Conservation (phyloP, 2,113 vertebrate species). For the Saccopteryx bilineata region DNA sequence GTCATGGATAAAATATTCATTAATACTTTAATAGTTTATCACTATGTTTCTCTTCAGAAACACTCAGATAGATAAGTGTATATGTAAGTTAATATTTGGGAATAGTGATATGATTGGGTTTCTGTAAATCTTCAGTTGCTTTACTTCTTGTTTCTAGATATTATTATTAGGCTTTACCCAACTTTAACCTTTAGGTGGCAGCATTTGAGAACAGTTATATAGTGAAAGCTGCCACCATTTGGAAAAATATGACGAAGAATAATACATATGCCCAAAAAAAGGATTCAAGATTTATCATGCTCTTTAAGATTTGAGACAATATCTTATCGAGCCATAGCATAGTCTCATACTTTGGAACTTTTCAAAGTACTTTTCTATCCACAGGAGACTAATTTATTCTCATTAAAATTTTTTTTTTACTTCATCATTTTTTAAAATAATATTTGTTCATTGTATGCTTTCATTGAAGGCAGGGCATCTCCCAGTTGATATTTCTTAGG, state of each 20-base stretch:
- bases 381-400: not conserved
- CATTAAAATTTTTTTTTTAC: conserved; percentile 23
- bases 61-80: not conserved
- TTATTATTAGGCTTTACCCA: conserved; percentile 49
- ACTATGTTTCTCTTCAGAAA: not conserved
- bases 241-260: conserved; percentile 2
- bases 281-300: not conserved
- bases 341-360: not conserved
- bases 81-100: not conserved
- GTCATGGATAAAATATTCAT: not conserved
- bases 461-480: not conserved
- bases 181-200: conserved; percentile 87
- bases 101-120: not conserved
- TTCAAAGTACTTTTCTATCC: not conserved
- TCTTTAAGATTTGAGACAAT: not conserved
- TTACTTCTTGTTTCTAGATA: not conserved
- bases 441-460: not conserved
- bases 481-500: not conserved
- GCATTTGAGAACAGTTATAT: conserved; percentile 87
- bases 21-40: not conserved
- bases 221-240: conserved; percentile 65
- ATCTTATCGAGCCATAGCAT: not conserved
- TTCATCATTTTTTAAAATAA: not conserved
- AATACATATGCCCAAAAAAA: conserved; percentile 1
- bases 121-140: conserved; percentile 15